Evolutionary conservation across 2,797 vertebrate species (phyloP).

Genomic region (Pterois miles): DNA sequence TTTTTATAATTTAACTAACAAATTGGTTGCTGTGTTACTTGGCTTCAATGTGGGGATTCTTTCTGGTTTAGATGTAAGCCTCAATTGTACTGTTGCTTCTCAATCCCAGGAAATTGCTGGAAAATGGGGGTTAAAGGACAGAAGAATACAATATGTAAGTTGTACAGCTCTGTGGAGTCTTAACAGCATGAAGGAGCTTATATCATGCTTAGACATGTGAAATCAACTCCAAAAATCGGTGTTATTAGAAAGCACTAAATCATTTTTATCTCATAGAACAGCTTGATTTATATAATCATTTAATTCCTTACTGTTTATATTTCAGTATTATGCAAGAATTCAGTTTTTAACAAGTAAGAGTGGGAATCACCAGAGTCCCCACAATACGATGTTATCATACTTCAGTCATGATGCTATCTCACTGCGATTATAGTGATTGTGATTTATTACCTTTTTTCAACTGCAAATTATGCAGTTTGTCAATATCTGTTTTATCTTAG

Average conservation of each 20-base stretch:
- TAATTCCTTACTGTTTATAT: neutral
- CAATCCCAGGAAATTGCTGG: conserved; percentile 39
- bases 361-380: too few species aligned
- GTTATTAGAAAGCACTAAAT: neutral
- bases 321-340: neutral
- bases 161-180: conserved; percentile 4
- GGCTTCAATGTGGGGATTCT: neutral
- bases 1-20: neutral
- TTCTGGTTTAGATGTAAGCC: conserved; percentile 10
- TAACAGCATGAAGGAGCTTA: neutral
- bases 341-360: too few species aligned
- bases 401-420: too few species aligned
- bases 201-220: neutral
- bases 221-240: neutral
- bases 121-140: conserved; percentile 30
- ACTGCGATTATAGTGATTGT: too few species aligned
- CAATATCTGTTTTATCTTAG: too few species aligned
- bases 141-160: neutral
- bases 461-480: too few species aligned
- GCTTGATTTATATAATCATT: neutral
- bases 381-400: too few species aligned
- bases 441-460: too few species aligned
- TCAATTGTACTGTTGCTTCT: conserved; percentile 22
- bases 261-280: neutral
- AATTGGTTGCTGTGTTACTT: conserved; percentile 2